Evolutionary conservation across 2,113 vertebrate species (phyloP).

Genomic region (Australoheros scitulus): DNA sequence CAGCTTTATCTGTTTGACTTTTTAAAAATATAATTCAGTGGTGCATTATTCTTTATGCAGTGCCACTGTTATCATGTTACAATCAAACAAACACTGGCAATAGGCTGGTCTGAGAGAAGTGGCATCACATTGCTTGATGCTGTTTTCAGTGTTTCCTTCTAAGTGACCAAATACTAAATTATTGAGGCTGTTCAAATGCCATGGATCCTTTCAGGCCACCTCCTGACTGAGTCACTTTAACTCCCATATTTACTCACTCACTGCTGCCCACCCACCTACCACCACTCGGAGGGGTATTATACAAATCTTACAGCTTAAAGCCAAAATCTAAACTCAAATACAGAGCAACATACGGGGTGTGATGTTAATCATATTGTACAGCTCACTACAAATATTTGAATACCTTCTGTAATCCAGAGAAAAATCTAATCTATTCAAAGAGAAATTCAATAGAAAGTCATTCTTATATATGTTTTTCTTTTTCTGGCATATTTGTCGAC

Average conservation of each 20-base stretch:
- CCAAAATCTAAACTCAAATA: not conserved
- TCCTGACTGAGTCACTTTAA: conserved; percentile 59
- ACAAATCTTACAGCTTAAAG: conserved; percentile 5
- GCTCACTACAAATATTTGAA: not conserved
- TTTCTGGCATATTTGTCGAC: not conserved
- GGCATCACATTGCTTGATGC: conserved; percentile 53
- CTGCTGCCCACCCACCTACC: conserved; percentile 10
- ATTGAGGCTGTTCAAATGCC: conserved; percentile 66
- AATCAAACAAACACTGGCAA: conserved; percentile 49
- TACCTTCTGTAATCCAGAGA: not conserved
- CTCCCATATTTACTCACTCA: conserved; percentile 40
- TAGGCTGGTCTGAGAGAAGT: conserved; percentile 37
- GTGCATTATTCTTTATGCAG: not conserved
- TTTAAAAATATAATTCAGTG: not conserved
- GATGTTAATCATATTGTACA: not conserved
- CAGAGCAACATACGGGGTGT: not conserved
- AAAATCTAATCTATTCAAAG: not conserved
- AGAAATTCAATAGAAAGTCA: not conserved
- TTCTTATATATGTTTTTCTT: not conserved
- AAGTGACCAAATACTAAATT: conserved; percentile 72
- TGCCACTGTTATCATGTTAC: conserved; percentile 34
- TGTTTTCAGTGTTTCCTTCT: conserved; percentile 65
- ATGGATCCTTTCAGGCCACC: conserved; percentile 55
- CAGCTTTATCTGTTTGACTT: not conserved
- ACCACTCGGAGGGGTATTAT: conserved; percentile 7